A percentile compares a stretch with the other conserved stretches of the same genome.
Conservation (phyloP, 2,797 vertebrate genomes). For the Aphelocoma californica region DNA sequence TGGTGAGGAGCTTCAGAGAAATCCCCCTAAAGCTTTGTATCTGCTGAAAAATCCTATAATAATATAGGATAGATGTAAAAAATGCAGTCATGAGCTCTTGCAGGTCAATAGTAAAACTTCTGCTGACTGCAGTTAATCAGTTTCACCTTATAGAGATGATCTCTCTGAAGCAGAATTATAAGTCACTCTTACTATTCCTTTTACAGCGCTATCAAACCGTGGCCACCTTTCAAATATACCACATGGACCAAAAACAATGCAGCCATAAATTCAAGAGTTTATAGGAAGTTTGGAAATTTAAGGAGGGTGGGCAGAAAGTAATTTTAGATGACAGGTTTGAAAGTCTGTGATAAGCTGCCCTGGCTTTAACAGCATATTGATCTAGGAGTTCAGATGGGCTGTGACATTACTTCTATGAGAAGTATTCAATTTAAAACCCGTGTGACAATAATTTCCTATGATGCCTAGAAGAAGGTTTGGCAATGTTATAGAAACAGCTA, state of each 20-base stretch:
- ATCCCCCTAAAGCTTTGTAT: constrained; percentile 1
- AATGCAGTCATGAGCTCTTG: background rate
- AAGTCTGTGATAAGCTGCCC: constrained; percentile 20
- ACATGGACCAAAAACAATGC: background rate
- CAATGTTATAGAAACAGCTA: constrained; percentile 24
- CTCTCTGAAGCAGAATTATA: constrained; percentile 15
- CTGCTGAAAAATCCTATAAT: constrained; percentile 24
- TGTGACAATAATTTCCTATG: background rate
- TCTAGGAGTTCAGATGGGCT: constrained; percentile 17
- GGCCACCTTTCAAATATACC: background rate
- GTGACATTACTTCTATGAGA: constrained; percentile 25
- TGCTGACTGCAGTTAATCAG: background rate
- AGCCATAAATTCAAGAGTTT: constrained; percentile 49
- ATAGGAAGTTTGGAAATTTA: constrained; percentile 46
- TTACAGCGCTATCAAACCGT: constrained; percentile 20
- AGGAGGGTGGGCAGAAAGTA: background rate
- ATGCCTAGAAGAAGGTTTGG: background rate
- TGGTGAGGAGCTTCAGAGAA: constrained; percentile 23
- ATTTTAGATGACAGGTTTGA: constrained; percentile 30
- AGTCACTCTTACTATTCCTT: background rate
- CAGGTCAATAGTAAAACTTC: constrained; percentile 2
- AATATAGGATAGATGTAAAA: constrained; percentile 7
- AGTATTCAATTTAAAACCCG: constrained; percentile 13
- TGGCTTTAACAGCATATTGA: constrained; percentile 43
- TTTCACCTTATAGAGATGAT: background rate